phyloP scores from a whole-genome alignment of 1,140 invertebrate genomes.

The Zaprionus ornatus region DNA sequence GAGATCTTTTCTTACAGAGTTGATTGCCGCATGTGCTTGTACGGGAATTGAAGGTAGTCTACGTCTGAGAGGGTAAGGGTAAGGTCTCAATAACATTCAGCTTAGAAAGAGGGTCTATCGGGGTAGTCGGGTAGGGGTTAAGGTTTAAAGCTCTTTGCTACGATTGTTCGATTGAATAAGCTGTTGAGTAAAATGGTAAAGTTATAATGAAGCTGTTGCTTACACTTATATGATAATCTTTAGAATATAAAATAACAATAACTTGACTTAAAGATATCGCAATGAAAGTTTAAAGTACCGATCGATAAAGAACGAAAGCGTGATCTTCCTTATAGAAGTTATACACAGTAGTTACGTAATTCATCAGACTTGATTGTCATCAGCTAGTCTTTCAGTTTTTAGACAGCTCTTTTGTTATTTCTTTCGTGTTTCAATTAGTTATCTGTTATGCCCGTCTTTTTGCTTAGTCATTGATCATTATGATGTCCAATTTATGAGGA shows the following conservation, averaged over 20 bases:
- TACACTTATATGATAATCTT: no score
- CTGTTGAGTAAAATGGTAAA: no score
- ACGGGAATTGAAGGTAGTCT: not conserved
- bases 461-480: constrained; percentile 12
- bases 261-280: no score
- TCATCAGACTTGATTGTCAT: no score
- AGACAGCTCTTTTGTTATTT: not conserved
- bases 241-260: no score
- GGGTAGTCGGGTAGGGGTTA: not conserved
- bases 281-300: no score
- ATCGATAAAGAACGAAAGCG: not conserved
- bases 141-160: no score
- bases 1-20: not conserved
- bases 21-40: not conserved
- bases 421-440: not conserved
- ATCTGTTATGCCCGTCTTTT: not conserved
- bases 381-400: not conserved
- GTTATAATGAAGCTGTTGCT: no score
- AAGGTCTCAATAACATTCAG: not conserved
- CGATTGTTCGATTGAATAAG: no score
- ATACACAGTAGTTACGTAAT: not conserved
- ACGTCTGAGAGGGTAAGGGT: not conserved
- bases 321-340: no score
- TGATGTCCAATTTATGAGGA: constrained; percentile 17
- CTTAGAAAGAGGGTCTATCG: not conserved